phyloP scores from a whole-genome alignment of 2,888 invertebrate species.

The Stenodema calcarata region DNA sequence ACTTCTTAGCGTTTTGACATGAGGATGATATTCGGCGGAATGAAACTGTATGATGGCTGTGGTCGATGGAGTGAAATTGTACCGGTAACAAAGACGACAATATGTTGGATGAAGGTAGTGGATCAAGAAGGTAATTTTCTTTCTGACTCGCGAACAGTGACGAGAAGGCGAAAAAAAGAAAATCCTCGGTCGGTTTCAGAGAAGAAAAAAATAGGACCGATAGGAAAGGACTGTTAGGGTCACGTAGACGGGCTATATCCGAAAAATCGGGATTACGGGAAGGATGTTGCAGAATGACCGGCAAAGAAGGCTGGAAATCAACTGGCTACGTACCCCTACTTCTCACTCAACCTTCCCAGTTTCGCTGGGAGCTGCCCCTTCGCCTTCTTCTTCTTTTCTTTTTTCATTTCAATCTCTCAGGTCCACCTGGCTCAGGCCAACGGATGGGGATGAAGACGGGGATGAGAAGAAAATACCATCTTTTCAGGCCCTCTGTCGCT shows the following conservation, averaged over 20 bases:
- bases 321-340: neutral
- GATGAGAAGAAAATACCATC: neutral
- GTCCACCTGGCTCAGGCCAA: neutral
- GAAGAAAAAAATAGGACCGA: no score
- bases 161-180: neutral
- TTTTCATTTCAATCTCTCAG: neutral
- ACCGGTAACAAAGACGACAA: no score
- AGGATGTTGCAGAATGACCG: constrained; percentile 12
- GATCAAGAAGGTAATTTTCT: neutral
- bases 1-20: no score
- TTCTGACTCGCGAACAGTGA: neutral
- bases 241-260: constrained; percentile 11
- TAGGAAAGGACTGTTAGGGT: constrained; percentile 13
- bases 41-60: no score
- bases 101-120: neutral
- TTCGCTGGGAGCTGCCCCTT: neutral
- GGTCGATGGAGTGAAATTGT: no score
- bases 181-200: neutral
- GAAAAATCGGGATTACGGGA: neutral
- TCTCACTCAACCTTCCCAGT: neutral
- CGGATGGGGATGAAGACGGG: neutral
- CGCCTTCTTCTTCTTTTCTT: neutral
- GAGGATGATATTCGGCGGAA: no score
- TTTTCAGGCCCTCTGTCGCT: neutral
- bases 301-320: constrained; percentile 13